Percentiles rank a stretch among this genome's conserved stretches.
phyloP scores from a whole-genome alignment of 30 jellyfish, hydroid and myxozoan species.

The Mastigias papua region DNA sequence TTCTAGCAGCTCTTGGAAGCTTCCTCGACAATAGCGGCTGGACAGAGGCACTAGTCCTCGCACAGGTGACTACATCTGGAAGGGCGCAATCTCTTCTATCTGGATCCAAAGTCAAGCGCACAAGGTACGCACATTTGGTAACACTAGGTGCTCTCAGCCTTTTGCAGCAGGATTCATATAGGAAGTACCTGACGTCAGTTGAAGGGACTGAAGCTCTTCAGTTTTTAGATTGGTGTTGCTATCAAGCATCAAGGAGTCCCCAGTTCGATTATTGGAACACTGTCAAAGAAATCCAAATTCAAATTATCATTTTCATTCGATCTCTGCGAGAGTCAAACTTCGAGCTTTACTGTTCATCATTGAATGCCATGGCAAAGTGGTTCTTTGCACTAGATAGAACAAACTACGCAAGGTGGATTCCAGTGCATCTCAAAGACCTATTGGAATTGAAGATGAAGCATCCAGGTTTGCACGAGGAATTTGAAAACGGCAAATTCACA shows the following conservation, averaged over 20 bases:
- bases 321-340: slow-evolving; percentile 46
- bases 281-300: slow-evolving; percentile 33
- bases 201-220: slow-evolving; percentile 16
- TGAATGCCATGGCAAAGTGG: slow-evolving; percentile 33
- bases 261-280: slow-evolving; percentile 39
- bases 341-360: slow-evolving; percentile 1
- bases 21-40: slow-evolving; percentile 77
- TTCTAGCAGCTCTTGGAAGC: slow-evolving; percentile 58
- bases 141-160: slow-evolving; percentile 45
- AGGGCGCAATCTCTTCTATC: slow-evolving; percentile 33
- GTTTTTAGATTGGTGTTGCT: slow-evolving; percentile 8
- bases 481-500: slow-evolving; percentile 39
- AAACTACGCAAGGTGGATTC: slow-evolving; percentile 66
- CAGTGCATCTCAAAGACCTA: slow-evolving; percentile 25
- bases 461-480: slow-evolving; percentile 50
- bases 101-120: slow-evolving; percentile 2
- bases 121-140: slow-evolving; percentile 44
- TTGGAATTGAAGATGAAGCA: slow-evolving; percentile 20
- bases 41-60: slow-evolving; percentile 43
- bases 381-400: slow-evolving; percentile 64
- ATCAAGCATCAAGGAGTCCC: too few relatives aligned
- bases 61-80: slow-evolving; percentile 57
- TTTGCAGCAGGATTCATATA: too few relatives aligned
- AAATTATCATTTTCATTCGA: slow-evolving; percentile 9
- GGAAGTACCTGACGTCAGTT: not conserved